These are phyloP conservation scores for Gymnogyps californianus DNA, from an alignment of 2,113 vertebrate species.

Conservation along the genomic window DNA sequence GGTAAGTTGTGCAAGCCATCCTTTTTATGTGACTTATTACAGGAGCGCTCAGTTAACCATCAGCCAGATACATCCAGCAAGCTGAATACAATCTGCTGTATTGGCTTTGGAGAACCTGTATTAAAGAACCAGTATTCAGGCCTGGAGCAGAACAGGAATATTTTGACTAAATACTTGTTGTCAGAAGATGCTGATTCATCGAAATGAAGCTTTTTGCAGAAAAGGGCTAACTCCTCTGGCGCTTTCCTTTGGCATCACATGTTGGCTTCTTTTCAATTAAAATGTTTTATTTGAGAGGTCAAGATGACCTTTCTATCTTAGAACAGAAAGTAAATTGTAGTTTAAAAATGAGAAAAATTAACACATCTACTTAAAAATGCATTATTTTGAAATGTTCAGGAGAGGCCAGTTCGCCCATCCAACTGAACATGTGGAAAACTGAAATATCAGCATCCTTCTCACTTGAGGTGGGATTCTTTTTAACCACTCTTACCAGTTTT, in stretches of 20 bases:
- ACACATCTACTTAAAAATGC: background rate
- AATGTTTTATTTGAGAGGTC: background rate
- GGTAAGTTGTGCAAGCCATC: background rate
- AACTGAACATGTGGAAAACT: background rate
- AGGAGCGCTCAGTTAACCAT: background rate
- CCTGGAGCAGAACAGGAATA: background rate
- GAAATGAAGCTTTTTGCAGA: background rate
- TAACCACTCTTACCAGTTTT: background rate
- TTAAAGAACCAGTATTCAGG: background rate
- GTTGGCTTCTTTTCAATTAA: background rate
- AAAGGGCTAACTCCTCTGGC: background rate
- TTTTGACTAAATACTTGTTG: background rate
- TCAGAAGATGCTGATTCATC: background rate
- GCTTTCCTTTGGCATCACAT: background rate
- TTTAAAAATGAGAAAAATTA: background rate
- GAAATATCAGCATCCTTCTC: background rate
- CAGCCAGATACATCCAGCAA: background rate
- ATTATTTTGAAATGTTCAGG: background rate
- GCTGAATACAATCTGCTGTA: background rate
- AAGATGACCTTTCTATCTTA: background rate
- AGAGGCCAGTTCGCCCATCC: background rate
- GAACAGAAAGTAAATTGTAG: background rate
- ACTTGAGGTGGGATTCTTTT: background rate
- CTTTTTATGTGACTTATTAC: background rate
- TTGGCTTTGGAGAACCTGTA: background rate